A percentile compares a stretch with the other conserved stretches of the same genome.
These are phyloP conservation scores for Caenorhabditis latens DNA, from an alignment of 1,140 invertebrate genomes.

Conservation along the genomic window DNA sequence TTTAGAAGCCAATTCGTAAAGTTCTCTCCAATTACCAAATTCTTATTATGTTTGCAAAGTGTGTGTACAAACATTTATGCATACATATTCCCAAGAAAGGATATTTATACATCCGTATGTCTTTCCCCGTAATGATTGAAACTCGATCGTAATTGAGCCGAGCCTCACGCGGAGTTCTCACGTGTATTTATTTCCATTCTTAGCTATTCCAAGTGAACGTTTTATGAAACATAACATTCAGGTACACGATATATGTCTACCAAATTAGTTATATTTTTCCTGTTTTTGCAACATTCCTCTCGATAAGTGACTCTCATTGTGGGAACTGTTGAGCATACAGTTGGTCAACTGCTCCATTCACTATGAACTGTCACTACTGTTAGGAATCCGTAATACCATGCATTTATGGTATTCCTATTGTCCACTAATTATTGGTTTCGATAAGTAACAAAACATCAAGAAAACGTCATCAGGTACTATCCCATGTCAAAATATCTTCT, in stretches of 20 bases:
- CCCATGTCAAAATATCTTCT: too few species aligned
- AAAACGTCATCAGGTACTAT: not conserved
- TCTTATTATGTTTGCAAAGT: slow-evolving; percentile 52
- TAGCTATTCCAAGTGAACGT: not conserved
- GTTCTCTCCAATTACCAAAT: slow-evolving; percentile 38
- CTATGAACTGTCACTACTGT: not conserved
- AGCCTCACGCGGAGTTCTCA: slow-evolving; percentile 26
- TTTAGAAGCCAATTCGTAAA: not conserved
- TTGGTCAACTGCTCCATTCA: too few species aligned
- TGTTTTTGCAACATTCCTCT: not conserved
- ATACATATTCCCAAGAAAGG: slow-evolving; percentile 30
- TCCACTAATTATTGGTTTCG: not conserved
- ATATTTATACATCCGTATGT: slow-evolving; percentile 50
- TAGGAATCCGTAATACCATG: not conserved
- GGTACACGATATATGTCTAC: not conserved
- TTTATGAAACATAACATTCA: slow-evolving; percentile 15
- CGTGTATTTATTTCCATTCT: slow-evolving; percentile 26
- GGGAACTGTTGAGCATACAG: not conserved
- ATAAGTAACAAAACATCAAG: not conserved
- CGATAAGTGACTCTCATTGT: not conserved
- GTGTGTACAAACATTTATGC: slow-evolving; percentile 54
- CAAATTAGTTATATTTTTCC: not conserved
- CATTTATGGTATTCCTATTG: not conserved
- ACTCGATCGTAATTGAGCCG: slow-evolving; percentile 53
- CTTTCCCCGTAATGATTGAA: slow-evolving; percentile 49